Conservation (phyloP, 2,888 invertebrate genomes). For the Polyommatus icarus region DNA sequence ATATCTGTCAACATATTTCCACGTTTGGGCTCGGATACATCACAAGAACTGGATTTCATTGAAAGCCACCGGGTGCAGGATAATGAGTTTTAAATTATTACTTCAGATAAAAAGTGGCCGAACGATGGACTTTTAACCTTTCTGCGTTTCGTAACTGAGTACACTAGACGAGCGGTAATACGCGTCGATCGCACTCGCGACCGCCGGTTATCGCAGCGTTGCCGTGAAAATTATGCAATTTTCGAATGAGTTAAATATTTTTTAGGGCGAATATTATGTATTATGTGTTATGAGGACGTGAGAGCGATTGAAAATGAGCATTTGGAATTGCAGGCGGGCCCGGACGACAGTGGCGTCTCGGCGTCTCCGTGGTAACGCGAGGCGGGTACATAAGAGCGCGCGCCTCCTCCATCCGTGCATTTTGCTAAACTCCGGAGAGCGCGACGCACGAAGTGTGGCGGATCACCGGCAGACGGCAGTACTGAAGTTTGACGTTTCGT, state of each 20-base stretch:
- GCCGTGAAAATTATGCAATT: conserved; percentile 23
- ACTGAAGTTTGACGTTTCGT: conserved; percentile 74
- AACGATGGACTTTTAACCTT: conserved; percentile 65
- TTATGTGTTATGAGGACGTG: conserved; percentile 28
- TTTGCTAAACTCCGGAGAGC: conserved; percentile 70
- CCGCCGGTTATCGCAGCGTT: not conserved
- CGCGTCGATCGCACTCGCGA: conserved; percentile 6
- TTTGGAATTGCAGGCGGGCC: conserved; percentile 39
- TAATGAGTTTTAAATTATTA: conserved; percentile 80
- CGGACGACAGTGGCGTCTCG: conserved; percentile 60
- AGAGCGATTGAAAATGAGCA: conserved; percentile 32
- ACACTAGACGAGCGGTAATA: conserved; percentile 50
- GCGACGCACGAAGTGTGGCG: conserved; percentile 76
- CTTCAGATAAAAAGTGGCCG: conserved; percentile 74
- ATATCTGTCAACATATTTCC: conserved; percentile 79
- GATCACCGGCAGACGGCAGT: conserved; percentile 71
- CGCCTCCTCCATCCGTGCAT: conserved; percentile 56
- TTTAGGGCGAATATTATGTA: conserved; percentile 32
- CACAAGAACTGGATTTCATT: conserved; percentile 79
- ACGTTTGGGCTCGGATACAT: conserved; percentile 70
- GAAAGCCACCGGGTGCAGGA: conserved; percentile 71
- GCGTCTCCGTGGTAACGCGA: conserved; percentile 70
- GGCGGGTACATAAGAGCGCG: conserved; percentile 63
- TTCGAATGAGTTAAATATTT: conserved; percentile 23
- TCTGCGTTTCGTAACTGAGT: conserved; percentile 64